Percentiles rank a stretch among this genome's conserved stretches.
Conservation (phyloP, 2,113 vertebrate species). For the Chitala chitala region DNA sequence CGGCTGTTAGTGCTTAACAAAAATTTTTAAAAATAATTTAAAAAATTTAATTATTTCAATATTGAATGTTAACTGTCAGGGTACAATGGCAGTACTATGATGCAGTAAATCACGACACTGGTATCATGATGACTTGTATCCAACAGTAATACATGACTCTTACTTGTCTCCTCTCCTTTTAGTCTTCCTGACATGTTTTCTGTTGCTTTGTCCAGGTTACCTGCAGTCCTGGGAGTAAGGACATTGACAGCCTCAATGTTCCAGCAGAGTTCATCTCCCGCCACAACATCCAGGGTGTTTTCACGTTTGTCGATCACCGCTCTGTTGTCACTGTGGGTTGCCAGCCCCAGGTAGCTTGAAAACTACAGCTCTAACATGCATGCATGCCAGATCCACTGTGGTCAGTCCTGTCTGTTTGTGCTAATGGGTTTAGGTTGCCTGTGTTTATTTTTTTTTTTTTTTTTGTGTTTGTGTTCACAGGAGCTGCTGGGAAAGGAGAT, state of each 20-base stretch:
- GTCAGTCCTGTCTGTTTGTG: too few relatives aligned
- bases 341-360: conserved; percentile 80
- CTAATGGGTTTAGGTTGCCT: fast-evolving
- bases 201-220: conserved; percentile 69
- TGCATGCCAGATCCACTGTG: background rate
- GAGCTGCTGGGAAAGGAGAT: conserved; percentile 91
- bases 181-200: background rate
- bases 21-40: background rate
- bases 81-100: too few relatives aligned
- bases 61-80: too few relatives aligned
- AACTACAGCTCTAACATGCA: background rate
- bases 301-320: conserved; percentile 94
- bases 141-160: background rate
- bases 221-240: conserved; percentile 81
- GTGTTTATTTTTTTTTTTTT: fast-evolving
- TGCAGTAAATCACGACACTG: too few relatives aligned
- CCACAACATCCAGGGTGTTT: conserved; percentile 82
- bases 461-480: conserved; percentile 50
- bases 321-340: conserved; percentile 83
- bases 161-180: background rate
- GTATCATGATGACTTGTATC: background rate
- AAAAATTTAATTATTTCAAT: background rate
- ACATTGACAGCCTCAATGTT: conserved; percentile 74
- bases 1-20: background rate
- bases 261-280: conserved; percentile 94